Evolutionary conservation across 1,140 invertebrate species (phyloP), one percentile per base, ranked within the genome.

Genomic region (Drosophila watanabei): DNA sequence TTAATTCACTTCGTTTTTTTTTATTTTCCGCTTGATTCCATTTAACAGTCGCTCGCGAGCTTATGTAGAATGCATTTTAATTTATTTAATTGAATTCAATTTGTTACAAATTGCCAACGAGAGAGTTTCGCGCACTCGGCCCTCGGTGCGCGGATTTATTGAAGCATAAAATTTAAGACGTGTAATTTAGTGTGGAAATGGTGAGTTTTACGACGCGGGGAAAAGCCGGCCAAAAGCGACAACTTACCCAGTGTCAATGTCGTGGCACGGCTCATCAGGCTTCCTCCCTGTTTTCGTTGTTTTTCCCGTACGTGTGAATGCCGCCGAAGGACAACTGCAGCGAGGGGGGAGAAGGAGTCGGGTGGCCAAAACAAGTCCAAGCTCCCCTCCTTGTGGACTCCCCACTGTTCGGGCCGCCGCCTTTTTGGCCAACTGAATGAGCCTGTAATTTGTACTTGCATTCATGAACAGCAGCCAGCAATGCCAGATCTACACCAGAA

Each of bases 401-500:
- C 56, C 37, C 45, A 24, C 24, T 57, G 56, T 32, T 66, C 33
- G 48, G 20, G 30, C 56, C 56, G 6, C 68, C 39, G 59, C 51
- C 54, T 43, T 73, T 57, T 76, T 72, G 80, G 63, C 75, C 66
- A 79, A 51, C 63, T 72, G 75, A 90, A 86, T 82, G 81, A 76
- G 87, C 72, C 73, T 68, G 88, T 83, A 91, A 90, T 91, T 91
- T 91, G 87, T 90, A 91, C 85, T 89, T 90, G 86, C 86, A 90
- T 82, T 86, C 86, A 73, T 86, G 66, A 85, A 85, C 78, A 85
- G 71, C 72, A 51, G 57, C 45, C 75, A 72, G 45, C 33, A 61
- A 18, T 37, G 35, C 49, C 33, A 30, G 28, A 37, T 9, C 37
- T 41, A 68, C 18, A 33, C 54, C 1, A 28, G 35, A 28, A 57